phyloP scores from a whole-genome alignment of 1,140 invertebrate species.

The Parapsyche elsis region DNA sequence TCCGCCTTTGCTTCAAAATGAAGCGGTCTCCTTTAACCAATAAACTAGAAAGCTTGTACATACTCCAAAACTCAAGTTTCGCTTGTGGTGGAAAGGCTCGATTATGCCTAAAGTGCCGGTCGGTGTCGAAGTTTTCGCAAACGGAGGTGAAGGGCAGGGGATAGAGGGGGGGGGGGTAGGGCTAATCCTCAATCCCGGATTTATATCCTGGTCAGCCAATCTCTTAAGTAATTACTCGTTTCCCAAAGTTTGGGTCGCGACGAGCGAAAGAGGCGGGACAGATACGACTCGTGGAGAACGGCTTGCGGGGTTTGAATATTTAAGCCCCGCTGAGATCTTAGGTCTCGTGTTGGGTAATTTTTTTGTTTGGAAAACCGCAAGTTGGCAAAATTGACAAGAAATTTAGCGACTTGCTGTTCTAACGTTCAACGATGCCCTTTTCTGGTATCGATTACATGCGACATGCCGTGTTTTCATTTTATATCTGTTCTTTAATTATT shows the following conservation, averaged over 20 bases:
- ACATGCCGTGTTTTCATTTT: too few species aligned
- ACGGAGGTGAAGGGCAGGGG: neutral
- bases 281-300: too few species aligned
- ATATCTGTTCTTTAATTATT: too few species aligned
- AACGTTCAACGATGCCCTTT: too few species aligned
- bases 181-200: conserved; percentile 29
- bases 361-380: too few species aligned
- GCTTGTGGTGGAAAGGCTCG: neutral
- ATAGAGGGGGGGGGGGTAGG: neutral
- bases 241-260: neutral
- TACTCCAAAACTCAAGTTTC: neutral
- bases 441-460: too few species aligned
- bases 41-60: neutral
- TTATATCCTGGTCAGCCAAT: conserved; percentile 32
- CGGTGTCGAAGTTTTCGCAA: conserved; percentile 21
- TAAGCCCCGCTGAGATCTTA: too few species aligned
- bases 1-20: neutral
- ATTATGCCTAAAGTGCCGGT: conserved; percentile 14
- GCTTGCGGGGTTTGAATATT: too few species aligned
- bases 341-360: too few species aligned
- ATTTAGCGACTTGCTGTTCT: too few species aligned
- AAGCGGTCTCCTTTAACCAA: neutral
- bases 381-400: too few species aligned
- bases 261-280: neutral
- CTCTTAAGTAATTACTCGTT: conserved; percentile 32